Evolutionary conservation across 1,140 invertebrate genomes (phyloP).

Genomic region (Apolygus lucorum): DNA sequence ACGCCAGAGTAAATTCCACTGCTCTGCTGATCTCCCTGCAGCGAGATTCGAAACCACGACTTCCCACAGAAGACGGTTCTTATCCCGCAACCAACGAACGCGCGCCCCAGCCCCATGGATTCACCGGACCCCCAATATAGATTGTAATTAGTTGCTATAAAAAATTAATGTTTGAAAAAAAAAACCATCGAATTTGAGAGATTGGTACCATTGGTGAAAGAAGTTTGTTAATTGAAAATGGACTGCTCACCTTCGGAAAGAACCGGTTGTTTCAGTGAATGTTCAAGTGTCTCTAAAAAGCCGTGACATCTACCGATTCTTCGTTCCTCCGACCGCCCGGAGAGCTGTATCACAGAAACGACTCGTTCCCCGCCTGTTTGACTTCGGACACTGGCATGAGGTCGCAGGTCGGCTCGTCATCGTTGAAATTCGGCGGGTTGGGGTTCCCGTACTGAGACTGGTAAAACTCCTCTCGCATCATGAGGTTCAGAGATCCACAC

Average conservation of each 20-base stretch:
- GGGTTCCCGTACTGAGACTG: slow-evolving; percentile 83
- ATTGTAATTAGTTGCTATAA: too few relatives aligned
- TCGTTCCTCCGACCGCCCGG: not conserved
- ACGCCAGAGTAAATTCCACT: too few relatives aligned
- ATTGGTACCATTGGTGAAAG: too few relatives aligned
- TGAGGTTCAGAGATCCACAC: slow-evolving; percentile 76
- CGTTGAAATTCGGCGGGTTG: slow-evolving; percentile 39
- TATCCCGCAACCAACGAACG: too few relatives aligned
- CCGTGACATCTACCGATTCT: not conserved
- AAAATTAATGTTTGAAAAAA: too few relatives aligned
- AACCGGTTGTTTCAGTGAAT: not conserved
- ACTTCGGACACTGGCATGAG: slow-evolving; percentile 25
- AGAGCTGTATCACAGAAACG: slow-evolving; percentile 24
- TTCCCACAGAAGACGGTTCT: too few relatives aligned
- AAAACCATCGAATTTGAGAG: not conserved
- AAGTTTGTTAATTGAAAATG: not conserved
- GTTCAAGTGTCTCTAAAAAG: not conserved
- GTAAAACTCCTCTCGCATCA: slow-evolving; percentile 88
- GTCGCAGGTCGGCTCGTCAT: slow-evolving; percentile 49
- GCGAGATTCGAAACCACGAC: too few relatives aligned
- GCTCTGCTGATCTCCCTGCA: too few relatives aligned
- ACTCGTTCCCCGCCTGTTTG: slow-evolving; percentile 23
- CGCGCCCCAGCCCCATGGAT: too few relatives aligned
- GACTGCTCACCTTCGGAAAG: not conserved
- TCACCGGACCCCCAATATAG: too few relatives aligned